Base-by-base conservation (phyloP, 1,140 invertebrate species). In the Drepana arcuata region DNA sequence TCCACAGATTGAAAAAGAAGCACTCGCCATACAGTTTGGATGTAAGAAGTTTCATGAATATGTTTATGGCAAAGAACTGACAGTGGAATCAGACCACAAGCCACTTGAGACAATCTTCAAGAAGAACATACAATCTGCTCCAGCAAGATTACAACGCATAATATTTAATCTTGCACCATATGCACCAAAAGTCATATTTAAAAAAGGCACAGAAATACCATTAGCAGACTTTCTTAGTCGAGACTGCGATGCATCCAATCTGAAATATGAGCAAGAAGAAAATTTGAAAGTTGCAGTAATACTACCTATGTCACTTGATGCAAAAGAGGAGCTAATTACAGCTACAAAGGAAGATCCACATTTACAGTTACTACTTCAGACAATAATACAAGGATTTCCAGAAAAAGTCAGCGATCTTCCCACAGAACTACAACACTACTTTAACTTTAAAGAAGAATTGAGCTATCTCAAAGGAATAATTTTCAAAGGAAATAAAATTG, bases 361-460 rank as follows among this genome's bases (percentile, higher is more conserved):
- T 25, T 28, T 39, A 34, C 24, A 34, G 14, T 24, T 7, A 34
- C 27, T 45, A 12, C 14, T 34, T 11, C 14, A 45, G 14, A 30
- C 6, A 13, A 39, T 46, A 39, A 24, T 26, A 9, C 31, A 43
- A 39, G 35, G 35, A 31, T 43, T 29, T 25, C 46, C 46, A 27
- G 36, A 41, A 35, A 43, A 18, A 4, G n/a, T 35, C 3, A 27
- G 29, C 5, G 12, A 41, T 9, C 25, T 36, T 4, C 31, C 40
- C 18, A 16, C 18, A 29, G 28, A 42, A 35, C 14, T 43, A 39
- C 30, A 34, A 18, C 21, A 38, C 21, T 50, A 44, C n/a, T 10
- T n/a, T 26, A 26, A 21, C 18, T 21, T 21, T 9, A 21, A 21
- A 21, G 18, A 21, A 21, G 18, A 21, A 21, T 9, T 21, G 9